Percentiles rank a stretch among this genome's conserved stretches.
Evolutionary conservation across 2,888 invertebrate genomes (phyloP).

Genomic region (Eretmocerus hayati): DNA sequence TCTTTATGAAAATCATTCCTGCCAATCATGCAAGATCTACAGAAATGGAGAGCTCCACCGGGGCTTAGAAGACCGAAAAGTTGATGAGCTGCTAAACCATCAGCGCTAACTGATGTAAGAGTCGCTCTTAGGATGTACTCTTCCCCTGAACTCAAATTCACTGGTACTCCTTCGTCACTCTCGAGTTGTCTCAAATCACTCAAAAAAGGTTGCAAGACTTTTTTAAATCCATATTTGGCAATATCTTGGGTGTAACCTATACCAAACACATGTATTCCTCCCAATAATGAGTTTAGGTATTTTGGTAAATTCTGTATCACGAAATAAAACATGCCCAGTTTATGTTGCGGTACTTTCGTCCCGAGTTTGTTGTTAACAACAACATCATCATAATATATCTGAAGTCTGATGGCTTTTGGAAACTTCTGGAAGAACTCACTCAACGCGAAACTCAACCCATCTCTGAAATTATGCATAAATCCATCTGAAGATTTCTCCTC

Average conservation of each 20-base stretch:
- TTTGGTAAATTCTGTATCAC: too few species aligned
- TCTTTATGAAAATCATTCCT: slow-evolving; percentile 2
- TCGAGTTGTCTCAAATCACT: too few species aligned
- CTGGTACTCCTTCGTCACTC: too few species aligned
- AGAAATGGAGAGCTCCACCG: slow-evolving; percentile 19
- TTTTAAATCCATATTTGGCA: slow-evolving; percentile 16
- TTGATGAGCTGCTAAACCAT: slow-evolving; percentile 21
- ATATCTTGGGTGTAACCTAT: slow-evolving; percentile 16
- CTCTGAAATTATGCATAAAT: background rate
- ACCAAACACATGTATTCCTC: too few species aligned
- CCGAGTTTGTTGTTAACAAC: too few species aligned
- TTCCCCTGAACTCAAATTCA: too few species aligned
- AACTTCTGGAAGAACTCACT: slow-evolving; percentile 1
- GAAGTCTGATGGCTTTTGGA: slow-evolving; percentile 11
- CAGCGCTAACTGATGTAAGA: slow-evolving; percentile 13
- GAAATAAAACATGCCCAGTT: too few species aligned
- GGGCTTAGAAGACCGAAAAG: too few species aligned
- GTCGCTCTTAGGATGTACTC: slow-evolving; percentile 6
- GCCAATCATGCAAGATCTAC: slow-evolving; percentile 16
- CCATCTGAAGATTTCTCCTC: background rate
- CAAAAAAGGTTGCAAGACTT: too few species aligned
- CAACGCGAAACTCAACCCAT: slow-evolving; percentile 1
- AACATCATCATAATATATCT: slow-evolving; percentile 25
- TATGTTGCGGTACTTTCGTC: slow-evolving; percentile 23
- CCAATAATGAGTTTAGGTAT: slow-evolving; percentile 22